Conservation (phyloP, 2,888 invertebrate species). For the Empis livida region DNA sequence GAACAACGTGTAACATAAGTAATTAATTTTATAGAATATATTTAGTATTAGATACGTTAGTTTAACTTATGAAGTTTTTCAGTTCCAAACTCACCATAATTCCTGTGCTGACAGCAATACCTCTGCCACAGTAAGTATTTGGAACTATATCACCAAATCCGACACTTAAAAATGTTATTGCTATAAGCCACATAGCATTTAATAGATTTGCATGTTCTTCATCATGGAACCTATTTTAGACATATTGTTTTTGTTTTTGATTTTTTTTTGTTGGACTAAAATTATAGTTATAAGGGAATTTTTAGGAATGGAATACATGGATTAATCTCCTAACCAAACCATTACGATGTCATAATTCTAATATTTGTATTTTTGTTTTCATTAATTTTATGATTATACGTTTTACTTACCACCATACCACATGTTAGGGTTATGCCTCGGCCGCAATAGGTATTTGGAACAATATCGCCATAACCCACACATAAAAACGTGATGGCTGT, state of each 20-base stretch:
- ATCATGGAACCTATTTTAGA: slow-evolving; percentile 78
- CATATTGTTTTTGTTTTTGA: background rate
- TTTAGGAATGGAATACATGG: slow-evolving; percentile 10
- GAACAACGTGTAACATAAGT: too few species aligned
- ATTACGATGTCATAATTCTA: slow-evolving; percentile 8
- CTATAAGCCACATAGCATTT: slow-evolving; percentile 99
- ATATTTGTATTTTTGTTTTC: slow-evolving; percentile 8
- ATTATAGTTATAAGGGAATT: background rate
- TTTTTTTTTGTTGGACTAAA: background rate
- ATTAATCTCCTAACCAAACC: slow-evolving; percentile 10
- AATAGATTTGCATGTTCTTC: slow-evolving; percentile 97
- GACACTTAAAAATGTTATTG: slow-evolving; percentile 99
- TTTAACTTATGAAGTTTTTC: slow-evolving; percentile 28
- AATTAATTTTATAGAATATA: too few species aligned
- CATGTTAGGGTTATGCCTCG: slow-evolving; percentile 97
- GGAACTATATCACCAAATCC: slow-evolving; percentile 99
- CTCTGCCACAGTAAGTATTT: slow-evolving; percentile 99
- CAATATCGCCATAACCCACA: slow-evolving; percentile 99
- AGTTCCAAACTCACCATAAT: slow-evolving; percentile 84
- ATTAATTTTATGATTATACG: slow-evolving; percentile 13
- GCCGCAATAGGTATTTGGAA: slow-evolving; percentile 99
- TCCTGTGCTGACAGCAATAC: slow-evolving; percentile 97
- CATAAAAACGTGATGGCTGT: slow-evolving; percentile 99
- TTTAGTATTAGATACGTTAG: too few species aligned
- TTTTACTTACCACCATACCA: slow-evolving; percentile 93